Evolutionary conservation across 2,888 invertebrate species (phyloP).

Genomic region (Acanthacorydalis orientalis): DNA sequence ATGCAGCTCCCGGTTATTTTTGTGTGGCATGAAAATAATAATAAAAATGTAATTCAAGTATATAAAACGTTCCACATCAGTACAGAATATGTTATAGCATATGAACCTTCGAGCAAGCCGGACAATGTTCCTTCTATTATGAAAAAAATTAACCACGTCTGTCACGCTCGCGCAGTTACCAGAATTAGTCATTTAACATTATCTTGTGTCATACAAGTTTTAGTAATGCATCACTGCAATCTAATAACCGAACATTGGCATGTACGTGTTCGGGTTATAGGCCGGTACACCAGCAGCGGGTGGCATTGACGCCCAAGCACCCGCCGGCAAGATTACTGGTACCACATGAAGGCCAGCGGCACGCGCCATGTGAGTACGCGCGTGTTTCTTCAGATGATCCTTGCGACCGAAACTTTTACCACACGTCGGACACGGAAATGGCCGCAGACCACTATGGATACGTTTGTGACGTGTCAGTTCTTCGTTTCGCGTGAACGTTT

Average conservation of each 20-base stretch:
- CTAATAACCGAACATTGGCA: background rate
- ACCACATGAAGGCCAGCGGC: conserved; percentile 26
- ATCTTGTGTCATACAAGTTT: no score
- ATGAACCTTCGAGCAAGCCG: no score
- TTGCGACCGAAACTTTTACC: conserved; percentile 86
- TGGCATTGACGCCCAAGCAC: conserved; percentile 13
- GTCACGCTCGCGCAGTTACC: no score
- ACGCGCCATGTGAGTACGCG: conserved; percentile 56
- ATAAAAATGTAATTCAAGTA: no score
- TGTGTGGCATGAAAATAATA: no score
- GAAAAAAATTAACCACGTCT: no score
- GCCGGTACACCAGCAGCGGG: conserved; percentile 15
- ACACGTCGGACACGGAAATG: conserved; percentile 74
- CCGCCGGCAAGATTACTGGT: conserved; percentile 22
- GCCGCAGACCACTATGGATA: conserved; percentile 73
- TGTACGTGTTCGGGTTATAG: background rate
- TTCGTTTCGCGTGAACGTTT: conserved; percentile 82
- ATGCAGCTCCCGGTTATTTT: no score
- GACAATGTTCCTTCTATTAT: no score
- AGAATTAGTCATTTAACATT: no score
- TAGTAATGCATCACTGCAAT: no score
- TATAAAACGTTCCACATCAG: no score
- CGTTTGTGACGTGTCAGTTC: conserved; percentile 82
- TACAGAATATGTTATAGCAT: no score
- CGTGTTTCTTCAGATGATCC: conserved; percentile 89